Percentiles rank a stretch among this genome's conserved stretches.
These are phyloP conservation scores for Monochamus saltuarius DNA, from an alignment of 1,140 invertebrate species.

Conservation along the genomic window DNA sequence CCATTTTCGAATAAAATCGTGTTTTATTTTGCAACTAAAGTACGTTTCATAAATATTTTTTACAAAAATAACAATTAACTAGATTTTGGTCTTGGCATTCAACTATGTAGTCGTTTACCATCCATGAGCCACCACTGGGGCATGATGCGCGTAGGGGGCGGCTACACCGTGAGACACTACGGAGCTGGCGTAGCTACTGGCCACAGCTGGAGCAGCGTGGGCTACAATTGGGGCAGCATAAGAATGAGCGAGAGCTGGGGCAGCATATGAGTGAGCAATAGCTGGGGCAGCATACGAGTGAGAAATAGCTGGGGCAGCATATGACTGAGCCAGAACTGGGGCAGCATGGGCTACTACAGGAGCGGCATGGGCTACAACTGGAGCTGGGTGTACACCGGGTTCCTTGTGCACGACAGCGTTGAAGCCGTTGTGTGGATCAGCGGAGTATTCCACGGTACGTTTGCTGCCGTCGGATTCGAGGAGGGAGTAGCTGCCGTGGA, in stretches of 20 bases:
- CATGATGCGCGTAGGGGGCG: conserved; percentile 2
- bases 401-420: conserved; percentile 50
- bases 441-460: conserved; percentile 65
- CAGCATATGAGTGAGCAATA: neutral
- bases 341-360: conserved; percentile 4
- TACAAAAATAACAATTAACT: too few relatives aligned
- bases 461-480: conserved; percentile 58
- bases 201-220: conserved; percentile 6
- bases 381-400: conserved; percentile 24
- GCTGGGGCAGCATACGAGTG: neutral
- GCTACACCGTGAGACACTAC: neutral
- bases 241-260: neutral
- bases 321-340: too few relatives aligned
- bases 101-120: too few relatives aligned
- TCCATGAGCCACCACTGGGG: neutral
- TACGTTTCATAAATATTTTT: too few relatives aligned
- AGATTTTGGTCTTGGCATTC: too few relatives aligned
- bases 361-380: neutral
- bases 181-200: conserved; percentile 1
- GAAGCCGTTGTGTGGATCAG: conserved; percentile 58
- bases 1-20: too few relatives aligned
- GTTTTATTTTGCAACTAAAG: too few relatives aligned
- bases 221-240: conserved; percentile 2
- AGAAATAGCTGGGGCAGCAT: neutral
- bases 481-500: conserved; percentile 42